Percentiles rank a stretch among this genome's conserved stretches.
phyloP scores from a whole-genome alignment of 2,797 vertebrate genomes.

The Falco peregrinus region DNA sequence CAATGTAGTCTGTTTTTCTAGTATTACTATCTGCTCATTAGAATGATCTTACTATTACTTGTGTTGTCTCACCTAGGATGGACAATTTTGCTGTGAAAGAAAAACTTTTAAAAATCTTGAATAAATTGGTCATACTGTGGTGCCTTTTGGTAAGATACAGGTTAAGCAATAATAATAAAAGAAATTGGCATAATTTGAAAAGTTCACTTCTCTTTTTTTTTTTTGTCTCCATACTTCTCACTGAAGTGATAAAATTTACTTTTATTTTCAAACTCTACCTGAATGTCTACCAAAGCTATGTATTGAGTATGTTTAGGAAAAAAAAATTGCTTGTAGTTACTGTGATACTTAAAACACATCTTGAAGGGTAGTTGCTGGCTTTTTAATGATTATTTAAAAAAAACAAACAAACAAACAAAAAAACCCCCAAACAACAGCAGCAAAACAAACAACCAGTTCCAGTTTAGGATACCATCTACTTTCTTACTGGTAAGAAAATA shows the following conservation, averaged over 20 bases:
- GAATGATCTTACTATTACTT: background rate
- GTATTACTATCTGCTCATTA: background rate
- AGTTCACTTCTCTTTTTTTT: background rate
- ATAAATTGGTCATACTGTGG: background rate
- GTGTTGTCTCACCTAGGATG: background rate
- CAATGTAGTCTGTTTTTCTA: background rate
- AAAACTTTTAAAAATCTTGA: background rate
- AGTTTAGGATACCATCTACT: background rate
- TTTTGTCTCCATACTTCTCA: background rate
- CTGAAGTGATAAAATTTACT: background rate
- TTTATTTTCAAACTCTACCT: background rate
- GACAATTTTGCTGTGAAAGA: background rate
- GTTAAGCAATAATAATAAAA: background rate
- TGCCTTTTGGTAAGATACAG: background rate
- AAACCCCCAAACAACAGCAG: background rate
- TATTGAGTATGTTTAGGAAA: background rate
- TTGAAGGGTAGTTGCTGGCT: background rate
- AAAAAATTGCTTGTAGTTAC: background rate
- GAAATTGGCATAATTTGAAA: background rate
- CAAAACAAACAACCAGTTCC: background rate
- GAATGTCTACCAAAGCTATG: background rate
- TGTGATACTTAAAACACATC: background rate
- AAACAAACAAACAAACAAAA: background rate
- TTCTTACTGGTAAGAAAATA: background rate
- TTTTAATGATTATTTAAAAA: background rate